phyloP scores from a whole-genome alignment of 1,140 invertebrate genomes.

The Marisa cornuarietis region DNA sequence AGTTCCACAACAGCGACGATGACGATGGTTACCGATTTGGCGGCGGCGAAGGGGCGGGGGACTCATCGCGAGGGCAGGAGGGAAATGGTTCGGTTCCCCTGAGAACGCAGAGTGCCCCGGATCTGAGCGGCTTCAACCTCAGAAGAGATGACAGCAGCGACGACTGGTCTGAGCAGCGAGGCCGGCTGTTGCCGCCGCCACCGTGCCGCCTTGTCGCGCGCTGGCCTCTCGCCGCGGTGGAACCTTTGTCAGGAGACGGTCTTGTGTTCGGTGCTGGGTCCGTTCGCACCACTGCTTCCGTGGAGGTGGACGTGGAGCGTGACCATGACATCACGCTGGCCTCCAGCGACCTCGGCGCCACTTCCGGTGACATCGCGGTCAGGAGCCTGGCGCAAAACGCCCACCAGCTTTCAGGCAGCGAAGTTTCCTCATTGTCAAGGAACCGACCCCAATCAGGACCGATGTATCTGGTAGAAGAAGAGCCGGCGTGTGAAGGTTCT shows the following conservation, averaged over 20 bases:
- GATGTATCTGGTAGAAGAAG: too few species aligned
- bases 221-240: neutral
- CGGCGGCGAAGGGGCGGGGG: neutral
- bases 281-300: neutral
- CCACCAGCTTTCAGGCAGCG: neutral
- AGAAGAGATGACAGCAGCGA: neutral
- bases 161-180: neutral
- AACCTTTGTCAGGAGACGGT: too few species aligned
- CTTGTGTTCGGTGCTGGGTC: neutral
- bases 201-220: neutral
- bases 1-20: constrained; percentile 4
- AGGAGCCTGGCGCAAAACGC: neutral
- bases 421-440: neutral
- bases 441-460: neutral
- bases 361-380: neutral
- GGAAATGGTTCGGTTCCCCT: neutral
- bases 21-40: too few species aligned
- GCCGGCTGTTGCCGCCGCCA: neutral
- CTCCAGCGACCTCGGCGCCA: neutral
- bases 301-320: constrained; percentile 2
- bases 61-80: neutral
- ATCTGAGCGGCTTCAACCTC: neutral
- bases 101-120: constrained; percentile 12
- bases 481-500: too few species aligned
- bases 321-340: too few species aligned